Evolutionary conservation across 2,888 invertebrate genomes (phyloP).

Genomic region (Melitaea athalia): DNA sequence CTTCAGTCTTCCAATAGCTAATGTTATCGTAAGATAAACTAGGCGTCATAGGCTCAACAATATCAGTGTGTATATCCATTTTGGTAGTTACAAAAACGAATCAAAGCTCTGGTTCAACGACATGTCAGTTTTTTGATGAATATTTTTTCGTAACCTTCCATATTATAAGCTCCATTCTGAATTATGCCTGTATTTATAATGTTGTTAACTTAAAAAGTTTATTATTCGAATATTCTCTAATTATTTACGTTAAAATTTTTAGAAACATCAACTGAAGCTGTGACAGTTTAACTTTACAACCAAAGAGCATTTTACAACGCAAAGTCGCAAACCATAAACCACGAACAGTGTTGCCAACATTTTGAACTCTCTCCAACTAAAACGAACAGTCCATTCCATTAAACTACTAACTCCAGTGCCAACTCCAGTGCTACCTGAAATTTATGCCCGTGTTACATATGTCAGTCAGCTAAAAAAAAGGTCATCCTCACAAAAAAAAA

Average conservation of each 20-base stretch:
- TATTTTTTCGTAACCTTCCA: not conserved
- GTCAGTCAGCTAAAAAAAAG: no score
- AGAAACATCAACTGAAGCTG: conserved; percentile 31
- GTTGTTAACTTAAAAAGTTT: not conserved
- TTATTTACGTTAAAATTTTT: conserved; percentile 40
- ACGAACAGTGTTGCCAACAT: not conserved
- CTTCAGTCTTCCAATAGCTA: conserved; percentile 65
- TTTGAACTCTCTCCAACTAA: not conserved
- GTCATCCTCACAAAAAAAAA: no score
- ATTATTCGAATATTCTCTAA: conserved; percentile 15
- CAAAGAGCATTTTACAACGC: not conserved
- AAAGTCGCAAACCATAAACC: not conserved
- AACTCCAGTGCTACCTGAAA: no score
- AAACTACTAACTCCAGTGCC: no score
- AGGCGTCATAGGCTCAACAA: conserved; percentile 57
- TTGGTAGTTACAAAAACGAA: conserved; percentile 24
- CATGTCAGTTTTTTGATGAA: conserved; percentile 8
- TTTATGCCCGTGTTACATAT: no score
- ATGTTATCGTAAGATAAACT: conserved; percentile 55
- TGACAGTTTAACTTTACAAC: conserved; percentile 10
- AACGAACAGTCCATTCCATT: no score
- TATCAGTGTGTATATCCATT: conserved; percentile 66
- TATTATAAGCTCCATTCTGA: conserved; percentile 20
- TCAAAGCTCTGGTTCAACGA: conserved; percentile 11
- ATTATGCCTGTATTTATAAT: not conserved